Evolutionary conservation across 35 echinoderm and acorn worm species (phyloP).

Genomic region (Apostichopus japonicus): DNA sequence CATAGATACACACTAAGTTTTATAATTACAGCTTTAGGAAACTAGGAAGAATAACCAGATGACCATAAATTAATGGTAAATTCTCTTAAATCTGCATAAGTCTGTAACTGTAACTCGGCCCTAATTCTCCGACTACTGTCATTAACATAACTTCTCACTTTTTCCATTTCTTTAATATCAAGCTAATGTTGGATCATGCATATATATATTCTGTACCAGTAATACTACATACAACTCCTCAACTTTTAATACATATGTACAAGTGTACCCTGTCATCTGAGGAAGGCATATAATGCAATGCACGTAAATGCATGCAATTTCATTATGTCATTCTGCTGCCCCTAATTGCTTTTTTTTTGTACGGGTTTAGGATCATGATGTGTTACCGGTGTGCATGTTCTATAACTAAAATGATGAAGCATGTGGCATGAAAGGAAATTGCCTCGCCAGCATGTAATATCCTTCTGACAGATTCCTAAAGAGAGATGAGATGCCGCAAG

Average conservation of each 20-base stretch:
- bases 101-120: no score
- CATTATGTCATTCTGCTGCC: background rate
- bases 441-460: slow-evolving; percentile 21
- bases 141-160: no score
- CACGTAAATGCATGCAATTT: background rate
- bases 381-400: background rate
- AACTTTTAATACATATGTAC: background rate
- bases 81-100: no score
- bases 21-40: no score
- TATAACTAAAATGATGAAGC: background rate
- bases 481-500: slow-evolving; percentile 4
- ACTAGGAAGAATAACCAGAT: no score
- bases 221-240: no score
- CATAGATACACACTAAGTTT: no score
- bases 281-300: background rate
- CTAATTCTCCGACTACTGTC: no score
- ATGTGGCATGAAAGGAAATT: slow-evolving; percentile 14
- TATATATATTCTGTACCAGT: no score
- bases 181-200: no score
- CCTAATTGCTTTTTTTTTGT: background rate
- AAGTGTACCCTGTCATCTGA: background rate
- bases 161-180: no score
- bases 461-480: slow-evolving; percentile 21
- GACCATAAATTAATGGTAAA: no score
- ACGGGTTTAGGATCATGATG: background rate